Conservation (phyloP, 53 echinoderm and acorn worm genomes). For the Patiria pectinifera region DNA sequence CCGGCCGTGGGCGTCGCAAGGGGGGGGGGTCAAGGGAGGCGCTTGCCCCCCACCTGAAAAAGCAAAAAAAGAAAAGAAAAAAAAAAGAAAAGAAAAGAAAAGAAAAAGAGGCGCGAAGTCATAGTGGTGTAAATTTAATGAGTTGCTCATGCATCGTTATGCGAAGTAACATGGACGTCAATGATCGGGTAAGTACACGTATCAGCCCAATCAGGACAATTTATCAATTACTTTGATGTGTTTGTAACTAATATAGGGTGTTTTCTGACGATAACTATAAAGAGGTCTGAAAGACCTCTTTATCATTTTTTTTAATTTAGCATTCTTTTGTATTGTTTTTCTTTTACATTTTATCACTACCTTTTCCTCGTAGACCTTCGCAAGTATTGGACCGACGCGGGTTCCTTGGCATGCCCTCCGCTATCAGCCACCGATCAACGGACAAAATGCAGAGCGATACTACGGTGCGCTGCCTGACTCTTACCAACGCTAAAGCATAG, state of each 20-base stretch:
- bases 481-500: not conserved
- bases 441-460: constrained; percentile 1
- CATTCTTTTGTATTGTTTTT: too few relatives aligned
- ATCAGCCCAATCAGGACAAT: too few relatives aligned
- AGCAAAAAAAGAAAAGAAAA: too few relatives aligned
- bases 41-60: not conserved
- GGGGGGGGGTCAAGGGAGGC: constrained; percentile 52
- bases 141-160: constrained; percentile 30
- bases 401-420: not conserved
- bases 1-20: not conserved
- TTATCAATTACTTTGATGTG: too few relatives aligned
- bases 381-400: not conserved
- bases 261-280: too few relatives aligned
- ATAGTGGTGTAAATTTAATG: too few relatives aligned
- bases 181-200: constrained; percentile 14
- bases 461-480: constrained; percentile 2
- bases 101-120: too few relatives aligned
- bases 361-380: not conserved
- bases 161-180: constrained; percentile 38
- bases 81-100: too few relatives aligned
- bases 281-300: too few relatives aligned
- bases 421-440: not conserved
- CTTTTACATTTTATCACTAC: not conserved
- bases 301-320: too few relatives aligned
- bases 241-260: too few relatives aligned